Evolutionary conservation across 2,113 vertebrate species (phyloP).

Genomic region (Myiozetetes cayanensis): DNA sequence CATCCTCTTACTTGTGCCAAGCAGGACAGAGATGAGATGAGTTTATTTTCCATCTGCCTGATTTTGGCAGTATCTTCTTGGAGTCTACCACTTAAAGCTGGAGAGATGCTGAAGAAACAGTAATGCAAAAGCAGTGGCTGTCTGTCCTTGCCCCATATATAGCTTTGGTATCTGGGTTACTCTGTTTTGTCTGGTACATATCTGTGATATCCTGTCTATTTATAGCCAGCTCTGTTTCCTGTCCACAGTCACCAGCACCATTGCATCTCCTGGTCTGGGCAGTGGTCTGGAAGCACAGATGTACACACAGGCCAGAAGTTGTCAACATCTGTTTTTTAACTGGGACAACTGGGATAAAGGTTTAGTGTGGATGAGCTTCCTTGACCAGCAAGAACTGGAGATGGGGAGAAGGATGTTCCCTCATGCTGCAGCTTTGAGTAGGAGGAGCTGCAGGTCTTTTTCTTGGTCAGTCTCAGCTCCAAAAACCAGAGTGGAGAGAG

Average conservation of each 20-base stretch:
- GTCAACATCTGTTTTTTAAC: neutral
- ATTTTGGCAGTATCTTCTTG: neutral
- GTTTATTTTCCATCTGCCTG: neutral
- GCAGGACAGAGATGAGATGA: neutral
- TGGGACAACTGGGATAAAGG: neutral
- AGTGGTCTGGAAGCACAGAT: neutral
- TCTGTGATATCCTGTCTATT: neutral
- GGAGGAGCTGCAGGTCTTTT: neutral
- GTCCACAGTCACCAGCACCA: neutral
- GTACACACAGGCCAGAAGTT: neutral
- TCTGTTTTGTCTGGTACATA: neutral
- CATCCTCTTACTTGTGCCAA: neutral
- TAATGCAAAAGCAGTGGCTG: neutral
- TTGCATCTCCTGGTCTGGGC: neutral
- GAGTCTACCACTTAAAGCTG: neutral
- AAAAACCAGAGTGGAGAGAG: neutral
- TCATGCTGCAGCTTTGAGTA: accelerated
- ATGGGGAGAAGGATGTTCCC: neutral
- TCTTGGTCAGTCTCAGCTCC: neutral
- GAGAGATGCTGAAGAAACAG: neutral
- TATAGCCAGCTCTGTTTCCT: neutral
- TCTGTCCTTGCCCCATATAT: neutral
- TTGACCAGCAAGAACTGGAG: neutral
- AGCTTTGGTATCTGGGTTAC: neutral
- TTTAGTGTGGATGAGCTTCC: neutral